Conservation (phyloP, 2,797 vertebrate species). For the Siniperca undulata region DNA sequence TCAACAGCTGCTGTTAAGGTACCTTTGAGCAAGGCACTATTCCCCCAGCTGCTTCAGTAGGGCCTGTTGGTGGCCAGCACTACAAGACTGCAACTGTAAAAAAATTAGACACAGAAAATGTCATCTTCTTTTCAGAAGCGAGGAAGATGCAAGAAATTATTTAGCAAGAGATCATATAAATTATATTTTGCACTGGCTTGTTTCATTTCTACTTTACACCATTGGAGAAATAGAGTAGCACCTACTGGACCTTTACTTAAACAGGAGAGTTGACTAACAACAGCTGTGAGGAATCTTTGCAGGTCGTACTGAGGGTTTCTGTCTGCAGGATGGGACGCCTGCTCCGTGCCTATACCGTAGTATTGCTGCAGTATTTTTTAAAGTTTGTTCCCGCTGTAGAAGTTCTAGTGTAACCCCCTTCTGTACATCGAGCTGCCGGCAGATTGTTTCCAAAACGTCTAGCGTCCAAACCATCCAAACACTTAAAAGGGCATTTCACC, state of each 20-base stretch:
- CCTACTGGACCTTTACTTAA: conserved; percentile 15
- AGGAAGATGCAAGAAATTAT: background rate
- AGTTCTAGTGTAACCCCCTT: background rate
- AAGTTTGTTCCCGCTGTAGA: conserved; percentile 31
- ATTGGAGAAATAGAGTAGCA: conserved; percentile 15
- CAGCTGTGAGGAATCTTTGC: conserved; percentile 30
- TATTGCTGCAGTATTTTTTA: conserved; percentile 20
- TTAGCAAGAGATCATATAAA: background rate
- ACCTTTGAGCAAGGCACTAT: conserved; percentile 36
- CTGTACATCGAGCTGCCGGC: conserved; percentile 37
- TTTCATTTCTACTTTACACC: conserved; percentile 16
- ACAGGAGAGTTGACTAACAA: background rate
- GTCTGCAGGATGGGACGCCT: too few species aligned
- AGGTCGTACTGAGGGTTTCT: background rate
- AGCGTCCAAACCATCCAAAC: conserved; percentile 23
- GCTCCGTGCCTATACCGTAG: background rate
- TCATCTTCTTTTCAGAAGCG: conserved; percentile 1
- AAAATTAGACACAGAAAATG: conserved; percentile 4
- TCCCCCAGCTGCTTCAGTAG: conserved; percentile 22
- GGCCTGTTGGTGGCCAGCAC: background rate
- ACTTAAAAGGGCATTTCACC: conserved; percentile 41
- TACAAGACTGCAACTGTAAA: background rate
- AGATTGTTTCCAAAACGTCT: conserved; percentile 6
- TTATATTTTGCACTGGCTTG: background rate
- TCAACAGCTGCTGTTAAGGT: conserved; percentile 28